Conservation (phyloP, 2,797 vertebrate species). For the Micromesistius poutassou region DNA sequence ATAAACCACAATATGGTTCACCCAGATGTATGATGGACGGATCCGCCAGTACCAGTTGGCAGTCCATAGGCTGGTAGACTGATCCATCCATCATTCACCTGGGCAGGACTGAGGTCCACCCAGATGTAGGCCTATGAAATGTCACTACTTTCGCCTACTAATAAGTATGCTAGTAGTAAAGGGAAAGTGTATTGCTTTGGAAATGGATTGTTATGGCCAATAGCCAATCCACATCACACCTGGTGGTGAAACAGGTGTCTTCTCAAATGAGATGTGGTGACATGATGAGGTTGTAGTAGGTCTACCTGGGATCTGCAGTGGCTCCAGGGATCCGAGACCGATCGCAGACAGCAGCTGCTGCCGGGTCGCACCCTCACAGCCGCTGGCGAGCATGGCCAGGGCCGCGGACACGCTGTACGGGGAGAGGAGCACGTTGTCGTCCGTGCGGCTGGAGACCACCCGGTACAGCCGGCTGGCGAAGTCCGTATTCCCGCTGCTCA, state of each 20-base stretch:
- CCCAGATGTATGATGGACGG: neutral
- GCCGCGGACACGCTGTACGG: conserved; percentile 67
- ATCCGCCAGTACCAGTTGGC: neutral
- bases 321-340: conserved; percentile 55
- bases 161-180: neutral
- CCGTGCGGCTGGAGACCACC: conserved; percentile 72
- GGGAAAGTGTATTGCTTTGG: neutral
- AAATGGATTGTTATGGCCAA: too few relatives aligned
- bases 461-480: conserved; percentile 81
- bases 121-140: neutral
- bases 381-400: conserved; percentile 67
- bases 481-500: conserved; percentile 68
- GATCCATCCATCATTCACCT: neutral
- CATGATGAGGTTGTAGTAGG: neutral
- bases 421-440: conserved; percentile 81
- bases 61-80: neutral
- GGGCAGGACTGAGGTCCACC: neutral
- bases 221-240: neutral
- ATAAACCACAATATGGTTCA: too few relatives aligned
- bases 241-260: neutral
- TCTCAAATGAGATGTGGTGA: neutral
- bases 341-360: conserved; percentile 72
- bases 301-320: conserved; percentile 47
- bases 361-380: conserved; percentile 65
- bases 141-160: neutral